A percentile compares a stretch with the other conserved stretches of the same genome.
Evolutionary conservation across 2,888 invertebrate genomes (phyloP).

Genomic region (Congeria kusceri): DNA sequence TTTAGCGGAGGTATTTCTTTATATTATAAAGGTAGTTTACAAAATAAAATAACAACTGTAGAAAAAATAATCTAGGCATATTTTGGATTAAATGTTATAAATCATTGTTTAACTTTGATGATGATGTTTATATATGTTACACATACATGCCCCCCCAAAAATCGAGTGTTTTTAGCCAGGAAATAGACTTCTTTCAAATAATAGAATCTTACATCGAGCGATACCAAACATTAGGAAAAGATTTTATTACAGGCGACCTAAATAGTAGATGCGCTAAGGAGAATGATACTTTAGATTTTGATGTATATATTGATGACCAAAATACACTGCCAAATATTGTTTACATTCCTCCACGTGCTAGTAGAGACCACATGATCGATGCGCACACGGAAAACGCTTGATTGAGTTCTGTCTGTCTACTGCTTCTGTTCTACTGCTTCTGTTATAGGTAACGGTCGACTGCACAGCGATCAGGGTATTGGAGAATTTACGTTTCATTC

Average conservation of each 20-base stretch:
- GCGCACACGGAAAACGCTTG: slow-evolving; percentile 17
- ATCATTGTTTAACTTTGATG: too few relatives aligned
- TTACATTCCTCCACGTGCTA: slow-evolving; percentile 13
- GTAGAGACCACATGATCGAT: slow-evolving; percentile 20
- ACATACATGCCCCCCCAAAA: too few relatives aligned
- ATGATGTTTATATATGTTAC: too few relatives aligned
- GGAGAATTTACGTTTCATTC: slow-evolving; percentile 12
- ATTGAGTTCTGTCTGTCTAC: slow-evolving; percentile 17
- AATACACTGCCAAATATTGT: slow-evolving; percentile 9
- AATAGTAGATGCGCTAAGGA: neutral
- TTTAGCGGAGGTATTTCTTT: too few relatives aligned
- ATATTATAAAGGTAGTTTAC: too few relatives aligned
- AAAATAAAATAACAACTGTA: too few relatives aligned
- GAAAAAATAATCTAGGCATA: too few relatives aligned
- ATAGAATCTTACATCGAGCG: neutral
- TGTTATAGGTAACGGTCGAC: slow-evolving; percentile 20
- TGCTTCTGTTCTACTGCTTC: too few relatives aligned
- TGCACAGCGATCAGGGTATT: neutral
- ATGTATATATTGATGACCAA: slow-evolving; percentile 7
- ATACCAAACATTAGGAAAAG: neutral
- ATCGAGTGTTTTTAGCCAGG: too few relatives aligned
- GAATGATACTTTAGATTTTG: slow-evolving; percentile 22
- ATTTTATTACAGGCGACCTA: neutral
- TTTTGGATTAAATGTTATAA: too few relatives aligned
- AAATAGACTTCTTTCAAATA: too few relatives aligned